Evolutionary conservation across 2,888 invertebrate genomes (phyloP), one percentile per base, ranked within the genome.

Genomic region (Andrena haemorrhoa): DNA sequence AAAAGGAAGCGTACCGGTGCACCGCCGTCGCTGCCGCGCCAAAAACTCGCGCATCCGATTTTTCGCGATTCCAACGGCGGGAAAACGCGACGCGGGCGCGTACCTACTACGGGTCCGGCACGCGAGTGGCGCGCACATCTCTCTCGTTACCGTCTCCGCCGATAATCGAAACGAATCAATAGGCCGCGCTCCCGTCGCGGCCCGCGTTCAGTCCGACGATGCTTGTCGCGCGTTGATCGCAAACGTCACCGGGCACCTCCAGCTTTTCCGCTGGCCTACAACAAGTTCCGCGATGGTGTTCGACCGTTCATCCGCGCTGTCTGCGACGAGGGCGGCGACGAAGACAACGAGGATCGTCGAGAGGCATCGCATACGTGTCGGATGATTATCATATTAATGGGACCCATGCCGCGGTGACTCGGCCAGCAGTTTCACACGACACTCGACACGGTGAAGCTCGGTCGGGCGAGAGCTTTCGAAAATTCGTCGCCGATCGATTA

Each of bases 371-470:
- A 88, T 86, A 84, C 87, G 86, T 77, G 86, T 86, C 70, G 88
- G 90, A 90, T 90, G 88, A 91, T 92, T 91, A 91, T 90, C 92
- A 88, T 90, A 91, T 90, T 90, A 89, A 92, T 89, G 90, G 41
- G 89, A 86, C 75, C 79, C 82, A 77, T 84, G 87, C 72, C 83
- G 81, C 83, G 64, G 72, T 79, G 73, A 79, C 84, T 83, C 83
- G 86, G 65, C 86, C 77, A 84, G 83, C 73, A 84, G 84, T 81
- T 84, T 68, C 72, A 72, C 81, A 66, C 68, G 85, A 87, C 82
- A 83, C 82, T 47, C 83, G 83, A 75, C 75, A 73, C 84, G 82
- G 77, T 75, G 85, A 84, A 83, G 88, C 85, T 81, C 80, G 69
- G 60, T 76, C 73, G 64, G 20, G 49, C 73, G 66, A 20, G 49